Percentiles rank a stretch among this genome's conserved stretches.
Evolutionary conservation across 1,140 invertebrate genomes (phyloP).

Genomic region (Teleogryllus occipitalis): DNA sequence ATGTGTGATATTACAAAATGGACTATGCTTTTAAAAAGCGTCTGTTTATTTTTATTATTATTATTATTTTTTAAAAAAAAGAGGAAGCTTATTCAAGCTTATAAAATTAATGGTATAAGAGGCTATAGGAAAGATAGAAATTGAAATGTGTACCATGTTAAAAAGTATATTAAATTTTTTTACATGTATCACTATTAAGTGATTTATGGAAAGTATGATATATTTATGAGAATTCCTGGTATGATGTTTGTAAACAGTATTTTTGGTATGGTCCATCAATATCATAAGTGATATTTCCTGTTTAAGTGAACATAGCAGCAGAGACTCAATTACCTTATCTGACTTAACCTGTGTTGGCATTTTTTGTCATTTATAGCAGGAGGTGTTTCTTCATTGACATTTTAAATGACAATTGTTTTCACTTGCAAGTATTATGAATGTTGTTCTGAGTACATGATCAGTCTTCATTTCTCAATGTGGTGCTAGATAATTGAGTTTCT

Average conservation of each 20-base stretch:
- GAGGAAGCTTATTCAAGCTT: neutral
- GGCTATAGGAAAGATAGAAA: neutral
- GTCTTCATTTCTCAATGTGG: neutral
- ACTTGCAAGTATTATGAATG: too few species aligned
- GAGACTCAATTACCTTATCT: neutral
- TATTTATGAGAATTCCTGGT: neutral
- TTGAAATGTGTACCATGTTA: neutral
- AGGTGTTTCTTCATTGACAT: neutral
- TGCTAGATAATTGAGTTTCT: conserved; percentile 5
- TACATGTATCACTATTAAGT: neutral
- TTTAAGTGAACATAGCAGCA: neutral
- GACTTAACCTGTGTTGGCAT: neutral
- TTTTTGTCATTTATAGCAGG: neutral
- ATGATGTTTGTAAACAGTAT: conserved; percentile 2
- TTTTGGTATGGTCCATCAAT: conserved; percentile 4
- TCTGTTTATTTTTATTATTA: neutral
- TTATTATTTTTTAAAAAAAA: too few species aligned
- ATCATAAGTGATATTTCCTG: neutral
- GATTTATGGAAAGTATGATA: neutral
- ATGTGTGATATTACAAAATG: neutral
- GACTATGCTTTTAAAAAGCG: neutral
- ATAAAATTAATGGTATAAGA: neutral
- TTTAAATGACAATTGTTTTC: neutral
- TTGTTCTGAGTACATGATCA: too few species aligned
- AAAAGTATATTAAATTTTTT: neutral